These are phyloP conservation scores for Micropoecilia bifurca DNA, from an alignment of 2,797 vertebrate genomes.

Conservation along the genomic window DNA sequence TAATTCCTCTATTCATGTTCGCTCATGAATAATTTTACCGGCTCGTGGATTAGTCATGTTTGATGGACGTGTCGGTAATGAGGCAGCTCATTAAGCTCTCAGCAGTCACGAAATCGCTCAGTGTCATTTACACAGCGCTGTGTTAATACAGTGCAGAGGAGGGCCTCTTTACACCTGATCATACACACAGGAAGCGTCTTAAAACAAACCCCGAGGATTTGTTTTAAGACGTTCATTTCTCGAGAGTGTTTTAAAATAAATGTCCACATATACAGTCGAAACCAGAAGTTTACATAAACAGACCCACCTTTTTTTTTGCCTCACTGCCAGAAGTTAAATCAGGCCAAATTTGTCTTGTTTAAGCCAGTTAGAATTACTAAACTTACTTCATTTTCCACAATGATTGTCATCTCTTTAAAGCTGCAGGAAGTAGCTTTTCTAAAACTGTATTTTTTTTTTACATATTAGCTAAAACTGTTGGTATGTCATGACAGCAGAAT, in stretches of 20 bases:
- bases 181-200: not conserved
- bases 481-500: too few species aligned
- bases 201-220: too few species aligned
- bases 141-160: not conserved
- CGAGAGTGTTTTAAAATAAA: not conserved
- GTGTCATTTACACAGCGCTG: constrained; percentile 24
- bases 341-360: not conserved
- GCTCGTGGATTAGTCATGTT: constrained; percentile 48
- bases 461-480: too few species aligned
- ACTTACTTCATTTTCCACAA: not conserved
- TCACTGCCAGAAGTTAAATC: not conserved
- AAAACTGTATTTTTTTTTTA: too few species aligned
- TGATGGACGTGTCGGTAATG: constrained; percentile 41
- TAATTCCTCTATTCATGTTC: constrained; percentile 54
- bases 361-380: not conserved
- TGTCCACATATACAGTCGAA: not conserved
- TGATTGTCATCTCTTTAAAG: not conserved
- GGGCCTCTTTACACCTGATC: constrained; percentile 15
- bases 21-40: constrained; percentile 49
- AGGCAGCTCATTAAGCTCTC: constrained; percentile 26
- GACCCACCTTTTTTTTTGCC: not conserved
- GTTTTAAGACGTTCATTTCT: not conserved
- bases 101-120: constrained; percentile 27
- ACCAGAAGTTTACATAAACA: not conserved
- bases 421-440: too few species aligned